Evolutionary conservation across 2,888 invertebrate species (phyloP), one percentile per base, ranked within the genome.

Genomic region (Meghimatium bilineatum): DNA sequence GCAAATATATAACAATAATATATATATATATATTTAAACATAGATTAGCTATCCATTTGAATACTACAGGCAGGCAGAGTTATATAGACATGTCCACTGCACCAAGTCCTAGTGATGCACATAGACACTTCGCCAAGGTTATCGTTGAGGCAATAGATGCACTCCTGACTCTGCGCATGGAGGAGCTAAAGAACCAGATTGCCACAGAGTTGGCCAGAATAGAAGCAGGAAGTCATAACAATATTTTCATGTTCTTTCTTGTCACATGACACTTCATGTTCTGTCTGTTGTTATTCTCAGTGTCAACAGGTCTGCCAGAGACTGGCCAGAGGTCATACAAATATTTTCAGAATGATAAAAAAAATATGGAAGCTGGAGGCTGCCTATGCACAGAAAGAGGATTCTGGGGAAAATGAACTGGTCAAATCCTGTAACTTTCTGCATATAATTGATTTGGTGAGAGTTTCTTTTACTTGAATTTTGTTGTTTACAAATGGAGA

Each of bases 321-420:
- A 34, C 26, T 77, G 56, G 26, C 69, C 12, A 66, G 52, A 6
- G 10, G 38, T 1, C 36, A 52, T 20, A 49, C 29, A 38, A 69
- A 32, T 29, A 29, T 71, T 36, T 17, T 38, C 26, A 36, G 6
- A 17, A 26, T 83, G 12, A 20, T 83, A 8, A 71, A 77, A 29
- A 67, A 38, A n/a, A 29, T 83, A 36, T 83, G 83, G 83, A 83
- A 83, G 34, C 29, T 83, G 26, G 77, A 77, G 52, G 78, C 78
- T 10, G 10, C 69, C 17, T 63, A 75, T 26, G 29, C 44, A 20
- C 14, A 63, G 29, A 14, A 66, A 36, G 52, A 77, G 26, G 38
- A 56, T 29, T 52, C 82, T 67, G 38, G 60, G 20, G 36, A 32
- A 26, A 60, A 78, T 23, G 78, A 78, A 10, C 56, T 83, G 14